Base-by-base conservation (phyloP, 2,797 vertebrate genomes). In the Rhabdomys pumilio region DNA sequence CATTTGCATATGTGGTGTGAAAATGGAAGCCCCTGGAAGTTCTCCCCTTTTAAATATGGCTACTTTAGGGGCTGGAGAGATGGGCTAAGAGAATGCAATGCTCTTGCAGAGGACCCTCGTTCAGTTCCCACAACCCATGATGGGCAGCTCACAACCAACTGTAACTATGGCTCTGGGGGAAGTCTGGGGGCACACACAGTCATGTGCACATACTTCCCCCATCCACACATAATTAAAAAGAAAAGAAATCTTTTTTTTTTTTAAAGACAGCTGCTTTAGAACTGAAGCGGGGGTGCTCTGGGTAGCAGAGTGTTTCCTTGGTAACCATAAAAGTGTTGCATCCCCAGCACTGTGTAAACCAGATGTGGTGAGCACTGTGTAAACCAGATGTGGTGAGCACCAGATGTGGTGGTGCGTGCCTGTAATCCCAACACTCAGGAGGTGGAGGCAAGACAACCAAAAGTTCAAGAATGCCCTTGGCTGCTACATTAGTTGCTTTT, bases 261-360 rank as follows among this genome's bases (percentile, higher is more conserved):
- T 82, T 38, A 44, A 92, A 93, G 85, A 53, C 15, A 89, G 86
- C 44, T 67, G 47, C 59, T 95, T 86, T 59, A 91, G 38, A 26
- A 41, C 14, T 88, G n/a, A 69, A 55, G 14, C 15, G 59, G 67
- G 0, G 41, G 53, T 41, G 14, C n/a, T 41, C 57, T 41, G n/a
- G 55, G 10, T 59, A 41, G 26, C 73, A 88, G 69, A 44, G 10
- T 59, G 26, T 72, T 41, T 88, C n/a, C 24, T 17, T 75, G 59
- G 34, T 41, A 88, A 57, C 67, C 69, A 73, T 41, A 88, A 73
- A 73, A 75, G 26, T 17, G 3, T 75, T 75, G 50, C 53, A 20
- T 57, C 10, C n/a, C 53, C 15, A 75, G 69, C 26, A 26, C 47
- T 38, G 34, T 22, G 31, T 7, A 75, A 41, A 38, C 47, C 83